Evolutionary conservation across 2,113 vertebrate species (phyloP).

Genomic region (Ochotona princeps): DNA sequence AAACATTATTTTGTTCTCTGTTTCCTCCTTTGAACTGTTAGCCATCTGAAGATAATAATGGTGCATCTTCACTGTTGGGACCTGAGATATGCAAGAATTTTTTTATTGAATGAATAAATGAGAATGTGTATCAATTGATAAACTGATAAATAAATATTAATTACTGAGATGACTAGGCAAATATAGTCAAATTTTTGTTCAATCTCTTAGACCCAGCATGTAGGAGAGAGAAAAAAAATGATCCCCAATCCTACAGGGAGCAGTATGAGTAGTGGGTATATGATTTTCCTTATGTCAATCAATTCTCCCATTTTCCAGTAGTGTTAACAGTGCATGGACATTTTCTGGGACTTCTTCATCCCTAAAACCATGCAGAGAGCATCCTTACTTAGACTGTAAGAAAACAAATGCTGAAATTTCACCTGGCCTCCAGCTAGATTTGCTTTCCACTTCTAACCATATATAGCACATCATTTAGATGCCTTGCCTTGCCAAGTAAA

Average conservation of each 20-base stretch:
- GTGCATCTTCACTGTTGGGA: not conserved
- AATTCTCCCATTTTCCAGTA: conserved; percentile 20
- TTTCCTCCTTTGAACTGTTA: conserved; percentile 46
- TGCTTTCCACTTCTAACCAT: conserved; percentile 9
- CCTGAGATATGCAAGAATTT: not conserved
- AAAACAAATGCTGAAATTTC: conserved; percentile 4
- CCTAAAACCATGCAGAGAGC: not conserved
- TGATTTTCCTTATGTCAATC: not conserved
- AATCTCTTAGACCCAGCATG: not conserved
- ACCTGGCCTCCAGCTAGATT: conserved; percentile 2
- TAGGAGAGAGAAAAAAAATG: not conserved
- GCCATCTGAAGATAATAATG: not conserved
- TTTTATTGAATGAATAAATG: not conserved
- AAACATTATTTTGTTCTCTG: not conserved
- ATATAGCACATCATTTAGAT: conserved; percentile 58
- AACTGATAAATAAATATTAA: not conserved
- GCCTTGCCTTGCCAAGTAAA: conserved; percentile 65
- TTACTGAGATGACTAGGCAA: not conserved
- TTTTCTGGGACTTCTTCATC: not conserved
- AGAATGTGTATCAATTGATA: too few relatives aligned
- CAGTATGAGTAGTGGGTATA: not conserved
- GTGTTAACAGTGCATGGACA: not conserved
- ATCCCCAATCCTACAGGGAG: not conserved
- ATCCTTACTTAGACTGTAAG: not conserved
- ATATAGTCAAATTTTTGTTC: not conserved